Conservation (phyloP, 1,140 invertebrate genomes). For the Vollenhovia emeryi region DNA sequence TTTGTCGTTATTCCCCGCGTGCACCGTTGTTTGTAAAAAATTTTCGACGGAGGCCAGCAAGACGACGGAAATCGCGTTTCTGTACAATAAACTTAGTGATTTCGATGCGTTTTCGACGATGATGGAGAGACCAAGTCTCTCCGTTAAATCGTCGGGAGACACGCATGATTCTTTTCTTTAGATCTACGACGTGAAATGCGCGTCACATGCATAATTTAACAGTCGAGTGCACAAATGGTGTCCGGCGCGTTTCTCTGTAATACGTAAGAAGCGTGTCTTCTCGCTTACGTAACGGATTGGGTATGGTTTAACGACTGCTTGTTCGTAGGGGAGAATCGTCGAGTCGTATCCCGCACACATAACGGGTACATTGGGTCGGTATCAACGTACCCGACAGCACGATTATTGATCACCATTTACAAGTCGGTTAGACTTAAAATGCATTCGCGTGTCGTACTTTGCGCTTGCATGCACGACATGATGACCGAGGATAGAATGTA, state of each 20-base stretch:
- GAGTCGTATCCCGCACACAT: neutral
- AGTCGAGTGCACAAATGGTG: neutral
- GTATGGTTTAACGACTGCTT: neutral
- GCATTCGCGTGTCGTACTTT: neutral
- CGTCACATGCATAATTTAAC: neutral
- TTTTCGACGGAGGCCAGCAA: neutral
- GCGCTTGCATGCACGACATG: neutral
- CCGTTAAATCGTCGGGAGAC: neutral
- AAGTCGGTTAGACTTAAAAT: neutral
- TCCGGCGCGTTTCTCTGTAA: neutral
- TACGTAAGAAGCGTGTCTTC: neutral
- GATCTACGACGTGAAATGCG: neutral
- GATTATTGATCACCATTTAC: constrained; percentile 9
- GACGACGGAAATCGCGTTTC: neutral
- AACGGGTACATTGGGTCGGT: neutral
- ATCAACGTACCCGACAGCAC: neutral
- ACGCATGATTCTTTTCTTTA: neutral
- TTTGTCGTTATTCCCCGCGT: neutral
- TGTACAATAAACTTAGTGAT: neutral
- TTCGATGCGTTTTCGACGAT: neutral
- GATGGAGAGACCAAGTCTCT: neutral
- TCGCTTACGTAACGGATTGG: neutral
- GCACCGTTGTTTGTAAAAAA: constrained; percentile 7
- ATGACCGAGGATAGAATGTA: neutral
- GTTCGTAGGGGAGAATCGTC: neutral